Evolutionary conservation across 1,140 invertebrate genomes (phyloP).

Genomic region (Saccostrea glomerata): DNA sequence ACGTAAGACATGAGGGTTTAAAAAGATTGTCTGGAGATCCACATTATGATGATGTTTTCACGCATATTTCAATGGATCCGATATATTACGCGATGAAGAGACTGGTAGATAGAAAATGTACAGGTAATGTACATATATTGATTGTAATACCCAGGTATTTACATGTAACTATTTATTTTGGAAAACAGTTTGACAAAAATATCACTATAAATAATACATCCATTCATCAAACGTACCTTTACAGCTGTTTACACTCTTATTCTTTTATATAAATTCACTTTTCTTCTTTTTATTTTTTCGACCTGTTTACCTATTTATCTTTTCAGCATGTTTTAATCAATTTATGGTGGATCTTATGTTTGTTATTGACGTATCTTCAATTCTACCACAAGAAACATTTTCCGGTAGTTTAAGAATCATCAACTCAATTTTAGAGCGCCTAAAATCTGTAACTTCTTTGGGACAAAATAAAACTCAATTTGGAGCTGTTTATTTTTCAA

Average conservation of each 20-base stretch:
- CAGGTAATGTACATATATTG: neutral
- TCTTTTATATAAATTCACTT: no score
- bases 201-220: no score
- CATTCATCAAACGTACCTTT: no score
- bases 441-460: neutral
- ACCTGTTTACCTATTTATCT: no score
- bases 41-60: neutral
- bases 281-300: no score
- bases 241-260: no score
- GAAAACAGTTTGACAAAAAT: no score
- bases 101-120: neutral
- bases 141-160: no score
- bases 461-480: neutral
- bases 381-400: neutral
- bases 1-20: conserved; percentile 32
- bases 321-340: conserved; percentile 6
- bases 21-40: conserved; percentile 31
- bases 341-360: neutral
- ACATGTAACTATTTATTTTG: no score
- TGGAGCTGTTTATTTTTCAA: neutral
- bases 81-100: neutral
- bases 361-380: neutral
- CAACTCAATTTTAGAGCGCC: neutral
- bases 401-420: neutral
- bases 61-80: neutral